phyloP scores from a whole-genome alignment of 92 coral and sea anemone genomes.

The Blastomussa wellsi region DNA sequence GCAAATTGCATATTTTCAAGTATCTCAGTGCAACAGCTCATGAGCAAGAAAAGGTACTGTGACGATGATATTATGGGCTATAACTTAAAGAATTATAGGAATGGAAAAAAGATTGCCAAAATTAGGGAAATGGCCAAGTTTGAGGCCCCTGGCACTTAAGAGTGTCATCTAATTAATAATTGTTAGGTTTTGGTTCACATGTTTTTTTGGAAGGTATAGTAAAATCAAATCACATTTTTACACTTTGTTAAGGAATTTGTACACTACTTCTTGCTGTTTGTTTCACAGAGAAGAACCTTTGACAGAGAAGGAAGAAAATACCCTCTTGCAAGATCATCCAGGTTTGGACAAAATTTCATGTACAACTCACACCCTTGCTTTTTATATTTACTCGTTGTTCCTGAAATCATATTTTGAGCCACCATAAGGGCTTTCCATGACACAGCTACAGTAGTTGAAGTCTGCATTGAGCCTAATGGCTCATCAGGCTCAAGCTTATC shows the following conservation, averaged over 20 bases:
- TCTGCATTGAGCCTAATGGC: too few species aligned
- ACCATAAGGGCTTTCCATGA: too few species aligned
- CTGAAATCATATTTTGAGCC: neutral
- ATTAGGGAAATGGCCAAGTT: too few species aligned
- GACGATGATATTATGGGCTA: neutral
- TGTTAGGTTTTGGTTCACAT: too few species aligned
- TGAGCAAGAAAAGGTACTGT: conserved; percentile 84
- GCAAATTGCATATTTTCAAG: conserved; percentile 94
- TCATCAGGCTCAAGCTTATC: too few species aligned
- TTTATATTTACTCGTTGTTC: neutral
- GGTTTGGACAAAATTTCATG: conserved; percentile 11
- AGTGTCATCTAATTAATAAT: too few species aligned
- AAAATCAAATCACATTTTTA: too few species aligned
- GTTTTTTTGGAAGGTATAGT: too few species aligned
- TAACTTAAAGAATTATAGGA: too few species aligned
- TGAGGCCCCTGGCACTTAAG: too few species aligned
- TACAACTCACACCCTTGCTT: neutral
- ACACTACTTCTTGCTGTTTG: neutral
- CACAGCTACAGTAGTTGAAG: too few species aligned
- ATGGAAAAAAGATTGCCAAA: too few species aligned
- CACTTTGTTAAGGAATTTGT: neutral
- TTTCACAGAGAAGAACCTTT: conserved; percentile 70
- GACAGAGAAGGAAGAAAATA: conserved; percentile 70
- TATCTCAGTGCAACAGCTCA: conserved; percentile 93
- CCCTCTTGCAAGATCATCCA: conserved; percentile 29